phyloP scores from a whole-genome alignment of 2,797 vertebrate species.

The Scomberomorus guttatus region DNA sequence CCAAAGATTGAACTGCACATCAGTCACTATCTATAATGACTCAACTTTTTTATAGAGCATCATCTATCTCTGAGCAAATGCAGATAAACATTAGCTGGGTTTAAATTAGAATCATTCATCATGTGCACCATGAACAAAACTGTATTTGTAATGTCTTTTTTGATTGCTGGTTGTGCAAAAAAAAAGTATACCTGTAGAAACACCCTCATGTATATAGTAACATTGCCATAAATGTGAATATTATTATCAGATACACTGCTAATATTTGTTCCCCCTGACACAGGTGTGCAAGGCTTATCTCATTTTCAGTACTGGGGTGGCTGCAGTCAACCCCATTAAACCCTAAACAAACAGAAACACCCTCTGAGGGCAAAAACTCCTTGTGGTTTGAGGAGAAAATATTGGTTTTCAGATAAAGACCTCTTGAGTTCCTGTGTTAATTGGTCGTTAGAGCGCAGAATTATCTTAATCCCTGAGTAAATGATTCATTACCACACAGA shows the following conservation, averaged over 20 bases:
- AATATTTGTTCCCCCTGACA: slow-evolving; percentile 16
- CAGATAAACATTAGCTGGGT: slow-evolving; percentile 25
- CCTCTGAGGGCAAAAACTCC: slow-evolving; percentile 40
- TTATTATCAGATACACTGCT: not conserved
- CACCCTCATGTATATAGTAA: not conserved
- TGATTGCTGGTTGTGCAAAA: not conserved
- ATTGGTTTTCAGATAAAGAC: slow-evolving; percentile 66
- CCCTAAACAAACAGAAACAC: slow-evolving; percentile 65
- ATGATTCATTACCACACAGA: slow-evolving; percentile 75
- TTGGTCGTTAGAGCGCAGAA: slow-evolving; percentile 71
- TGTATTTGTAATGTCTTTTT: not conserved
- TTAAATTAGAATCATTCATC: slow-evolving; percentile 55
- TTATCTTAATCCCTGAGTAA: slow-evolving; percentile 77
- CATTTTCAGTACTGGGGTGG: slow-evolving; percentile 25
- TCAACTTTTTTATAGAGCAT: slow-evolving; percentile 13
- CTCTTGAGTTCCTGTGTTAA: slow-evolving; percentile 72
- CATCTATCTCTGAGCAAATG: slow-evolving; percentile 32
- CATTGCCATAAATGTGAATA: slow-evolving; percentile 8
- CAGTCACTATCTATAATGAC: slow-evolving; percentile 29
- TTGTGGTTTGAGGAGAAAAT: slow-evolving; percentile 64
- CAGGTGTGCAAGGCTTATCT: slow-evolving; percentile 33
- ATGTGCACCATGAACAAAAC: not conserved
- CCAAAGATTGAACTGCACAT: slow-evolving; percentile 22
- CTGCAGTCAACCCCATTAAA: slow-evolving; percentile 54
- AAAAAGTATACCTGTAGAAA: not conserved